A percentile compares a stretch with the other conserved stretches of the same genome.
These are phyloP conservation scores for Mobula hypostoma DNA, from an alignment of 2,113 vertebrate genomes.

Conservation along the genomic window DNA sequence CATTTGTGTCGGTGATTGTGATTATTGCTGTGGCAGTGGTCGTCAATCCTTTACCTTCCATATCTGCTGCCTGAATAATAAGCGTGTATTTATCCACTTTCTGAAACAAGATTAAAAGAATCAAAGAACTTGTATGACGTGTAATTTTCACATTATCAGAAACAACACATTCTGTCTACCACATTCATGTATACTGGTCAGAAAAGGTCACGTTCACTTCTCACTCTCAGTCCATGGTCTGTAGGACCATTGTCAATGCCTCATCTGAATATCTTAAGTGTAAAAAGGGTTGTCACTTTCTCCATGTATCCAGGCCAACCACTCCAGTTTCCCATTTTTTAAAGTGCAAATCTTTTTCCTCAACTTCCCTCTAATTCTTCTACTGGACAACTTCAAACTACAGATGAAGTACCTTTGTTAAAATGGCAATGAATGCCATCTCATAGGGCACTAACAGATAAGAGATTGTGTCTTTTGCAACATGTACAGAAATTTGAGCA, in stretches of 20 bases:
- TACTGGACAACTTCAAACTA: too few relatives aligned
- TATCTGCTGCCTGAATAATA: conserved; percentile 63
- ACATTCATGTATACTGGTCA: not conserved
- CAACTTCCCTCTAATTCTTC: too few relatives aligned
- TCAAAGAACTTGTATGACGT: not conserved
- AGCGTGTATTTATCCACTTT: conserved; percentile 62
- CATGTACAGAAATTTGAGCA: not conserved
- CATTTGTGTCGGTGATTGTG: conserved; percentile 65
- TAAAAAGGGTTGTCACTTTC: too few relatives aligned
- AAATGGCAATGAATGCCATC: not conserved
- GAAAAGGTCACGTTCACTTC: not conserved
- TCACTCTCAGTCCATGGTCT: not conserved
- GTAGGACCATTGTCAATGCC: too few relatives aligned
- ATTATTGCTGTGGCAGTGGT: conserved; percentile 57
- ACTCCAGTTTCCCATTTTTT: too few relatives aligned
- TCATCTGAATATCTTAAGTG: too few relatives aligned
- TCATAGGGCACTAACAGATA: not conserved
- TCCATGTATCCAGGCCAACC: too few relatives aligned
- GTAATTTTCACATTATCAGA: not conserved
- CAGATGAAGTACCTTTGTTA: not conserved
- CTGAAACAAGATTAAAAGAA: conserved; percentile 51
- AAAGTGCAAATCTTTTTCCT: too few relatives aligned
- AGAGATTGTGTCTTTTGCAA: too few relatives aligned
- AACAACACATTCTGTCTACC: not conserved
- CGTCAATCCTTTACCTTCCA: conserved; percentile 50